Percentiles rank a stretch among this genome's conserved stretches.
Conservation (phyloP, 92 coral and sea anemone genomes). For the Zoanthus solanderi region DNA sequence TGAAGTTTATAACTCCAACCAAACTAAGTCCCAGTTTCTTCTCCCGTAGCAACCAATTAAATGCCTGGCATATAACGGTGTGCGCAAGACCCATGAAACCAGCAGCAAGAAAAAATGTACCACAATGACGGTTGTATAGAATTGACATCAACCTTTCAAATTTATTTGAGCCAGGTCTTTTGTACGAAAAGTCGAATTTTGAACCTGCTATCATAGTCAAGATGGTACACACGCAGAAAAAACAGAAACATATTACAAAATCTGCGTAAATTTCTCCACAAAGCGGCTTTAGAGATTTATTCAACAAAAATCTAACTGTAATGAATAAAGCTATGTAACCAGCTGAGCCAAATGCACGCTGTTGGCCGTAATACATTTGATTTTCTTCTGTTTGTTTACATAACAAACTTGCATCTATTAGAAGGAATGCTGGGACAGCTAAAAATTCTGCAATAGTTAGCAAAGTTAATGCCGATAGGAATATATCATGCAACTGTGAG, state of each 20-base stretch:
- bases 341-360: constrained; percentile 90
- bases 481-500: constrained; percentile 67
- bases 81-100: constrained; percentile 89
- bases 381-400: constrained; percentile 77
- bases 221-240: constrained; percentile 80
- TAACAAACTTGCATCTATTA: constrained; percentile 78
- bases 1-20: constrained; percentile 70
- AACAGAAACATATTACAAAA: constrained; percentile 87
- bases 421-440: constrained; percentile 72
- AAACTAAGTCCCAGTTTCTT: constrained; percentile 65
- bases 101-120: constrained; percentile 66
- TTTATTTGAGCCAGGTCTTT: constrained; percentile 44
- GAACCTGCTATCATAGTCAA: constrained; percentile 76
- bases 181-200: constrained; percentile 73
- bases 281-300: constrained; percentile 81
- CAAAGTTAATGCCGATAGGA: constrained; percentile 72
- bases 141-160: constrained; percentile 68
- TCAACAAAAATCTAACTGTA: constrained; percentile 78
- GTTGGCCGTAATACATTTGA: constrained; percentile 79
- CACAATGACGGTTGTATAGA: constrained; percentile 80
- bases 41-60: constrained; percentile 67
- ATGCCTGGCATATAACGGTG: constrained; percentile 73
- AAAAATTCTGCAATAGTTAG: constrained; percentile 68
- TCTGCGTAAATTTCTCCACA: constrained; percentile 90
- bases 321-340: constrained; percentile 78